These are phyloP conservation scores for Megathymus violae DNA, from an alignment of 1,140 invertebrate species.

Conservation along the genomic window DNA sequence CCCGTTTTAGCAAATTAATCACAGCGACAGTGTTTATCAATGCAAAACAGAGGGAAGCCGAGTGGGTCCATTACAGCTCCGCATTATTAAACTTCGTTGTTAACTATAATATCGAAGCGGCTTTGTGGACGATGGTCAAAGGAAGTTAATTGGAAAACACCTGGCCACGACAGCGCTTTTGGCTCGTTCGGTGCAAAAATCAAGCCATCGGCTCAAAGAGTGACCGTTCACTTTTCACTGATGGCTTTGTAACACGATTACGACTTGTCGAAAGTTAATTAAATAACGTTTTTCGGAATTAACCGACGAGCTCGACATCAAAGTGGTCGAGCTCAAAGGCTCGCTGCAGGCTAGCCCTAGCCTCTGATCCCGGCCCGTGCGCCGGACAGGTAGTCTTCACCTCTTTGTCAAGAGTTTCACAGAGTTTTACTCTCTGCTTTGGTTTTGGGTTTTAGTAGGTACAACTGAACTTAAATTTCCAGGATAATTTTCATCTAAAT, in stretches of 20 bases:
- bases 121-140: conserved; percentile 70
- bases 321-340: conserved; percentile 69
- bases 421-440: conserved; percentile 4
- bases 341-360: conserved; percentile 65
- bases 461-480: neutral
- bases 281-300: conserved; percentile 83
- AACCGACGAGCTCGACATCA: conserved; percentile 75
- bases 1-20: conserved; percentile 23
- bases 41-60: conserved; percentile 25
- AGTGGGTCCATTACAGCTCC: conserved; percentile 56
- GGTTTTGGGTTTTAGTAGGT: neutral
- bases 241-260: conserved; percentile 82
- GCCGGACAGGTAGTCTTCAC: conserved; percentile 67
- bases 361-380: conserved; percentile 64
- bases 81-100: conserved; percentile 65
- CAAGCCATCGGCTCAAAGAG: conserved; percentile 72
- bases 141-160: conserved; percentile 81
- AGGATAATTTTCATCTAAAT: too few relatives aligned
- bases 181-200: conserved; percentile 75
- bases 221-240: conserved; percentile 61
- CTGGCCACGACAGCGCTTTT: conserved; percentile 79
- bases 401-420: conserved; percentile 55
- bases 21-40: conserved; percentile 28
- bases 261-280: conserved; percentile 83
- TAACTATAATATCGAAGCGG: conserved; percentile 67